Percentiles rank a stretch among this genome's conserved stretches.
Conservation (phyloP, 2,888 invertebrate species). For the Acronicta alni region DNA sequence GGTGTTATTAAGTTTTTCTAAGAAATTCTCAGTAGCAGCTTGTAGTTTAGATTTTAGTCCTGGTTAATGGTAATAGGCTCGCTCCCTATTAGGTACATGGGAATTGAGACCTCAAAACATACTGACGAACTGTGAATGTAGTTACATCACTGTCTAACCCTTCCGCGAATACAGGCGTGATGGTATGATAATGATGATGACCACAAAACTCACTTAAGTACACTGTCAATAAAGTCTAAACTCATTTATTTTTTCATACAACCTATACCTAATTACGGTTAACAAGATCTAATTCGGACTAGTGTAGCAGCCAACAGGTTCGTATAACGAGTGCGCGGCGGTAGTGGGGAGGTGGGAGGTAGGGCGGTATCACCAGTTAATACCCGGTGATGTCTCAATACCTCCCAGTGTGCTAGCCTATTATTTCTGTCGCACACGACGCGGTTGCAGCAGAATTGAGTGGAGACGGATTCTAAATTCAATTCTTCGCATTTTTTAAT, state of each 20-base stretch:
- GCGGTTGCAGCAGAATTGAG: slow-evolving; percentile 60
- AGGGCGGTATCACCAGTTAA: slow-evolving; percentile 66
- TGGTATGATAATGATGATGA: too few relatives aligned
- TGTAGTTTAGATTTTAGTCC: too few relatives aligned
- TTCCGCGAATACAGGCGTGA: too few relatives aligned
- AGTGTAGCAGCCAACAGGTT: slow-evolving; percentile 36
- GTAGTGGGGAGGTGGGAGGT: not conserved
- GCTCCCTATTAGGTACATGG: too few relatives aligned
- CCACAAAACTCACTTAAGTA: too few relatives aligned
- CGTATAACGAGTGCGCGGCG: slow-evolving; percentile 35
- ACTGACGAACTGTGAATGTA: too few relatives aligned
- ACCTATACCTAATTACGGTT: slow-evolving; percentile 37
- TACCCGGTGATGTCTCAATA: slow-evolving; percentile 88
- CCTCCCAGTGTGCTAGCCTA: slow-evolving; percentile 88
- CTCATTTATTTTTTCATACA: slow-evolving; percentile 10
- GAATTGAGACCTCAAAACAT: too few relatives aligned
- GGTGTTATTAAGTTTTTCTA: too few relatives aligned
- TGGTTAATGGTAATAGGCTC: too few relatives aligned
- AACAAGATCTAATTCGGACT: slow-evolving; percentile 45
- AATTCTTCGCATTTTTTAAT: not conserved
- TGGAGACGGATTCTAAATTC: slow-evolving; percentile 67
- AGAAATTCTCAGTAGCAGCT: too few relatives aligned
- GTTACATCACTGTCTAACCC: too few relatives aligned
- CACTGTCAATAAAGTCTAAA: slow-evolving; percentile 1
- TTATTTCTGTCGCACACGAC: slow-evolving; percentile 88